Percentiles rank a stretch among this genome's conserved stretches.
phyloP scores from a whole-genome alignment of 1,140 invertebrate species.

The Heliconius congener region DNA sequence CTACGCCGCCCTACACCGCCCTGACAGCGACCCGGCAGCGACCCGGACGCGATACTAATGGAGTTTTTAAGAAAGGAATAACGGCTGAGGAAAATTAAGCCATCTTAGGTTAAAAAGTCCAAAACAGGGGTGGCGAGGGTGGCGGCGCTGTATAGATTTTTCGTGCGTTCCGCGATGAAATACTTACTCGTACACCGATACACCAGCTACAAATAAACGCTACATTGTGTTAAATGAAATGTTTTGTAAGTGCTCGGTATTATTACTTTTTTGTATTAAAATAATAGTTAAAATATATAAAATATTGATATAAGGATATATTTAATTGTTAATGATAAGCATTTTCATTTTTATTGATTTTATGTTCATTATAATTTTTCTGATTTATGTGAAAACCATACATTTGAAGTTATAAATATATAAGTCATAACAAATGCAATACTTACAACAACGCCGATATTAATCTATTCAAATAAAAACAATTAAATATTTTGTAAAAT shows the following conservation, averaged over 20 bases:
- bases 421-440: too few relatives aligned
- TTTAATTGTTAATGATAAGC: too few relatives aligned
- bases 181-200: not conserved
- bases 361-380: too few relatives aligned
- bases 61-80: conserved; percentile 63
- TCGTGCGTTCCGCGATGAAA: conserved; percentile 42
- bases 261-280: not conserved
- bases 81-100: conserved; percentile 64
- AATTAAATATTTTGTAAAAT: too few relatives aligned
- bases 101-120: conserved; percentile 72
- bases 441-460: too few relatives aligned
- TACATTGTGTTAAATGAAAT: not conserved
- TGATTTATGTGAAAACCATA: too few relatives aligned
- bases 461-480: too few relatives aligned
- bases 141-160: conserved; percentile 54
- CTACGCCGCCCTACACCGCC: not conserved
- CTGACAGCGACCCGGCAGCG: conserved; percentile 24
- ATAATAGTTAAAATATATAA: too few relatives aligned
- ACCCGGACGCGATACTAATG: conserved; percentile 51
- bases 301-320: too few relatives aligned
- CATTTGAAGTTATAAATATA: too few relatives aligned
- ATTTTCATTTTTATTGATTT: too few relatives aligned
- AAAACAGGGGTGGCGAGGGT: conserved; percentile 51
- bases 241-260: not conserved
- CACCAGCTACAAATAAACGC: not conserved